Conservation (phyloP, 2,113 vertebrate genomes). For the Platysternon megacephalum region DNA sequence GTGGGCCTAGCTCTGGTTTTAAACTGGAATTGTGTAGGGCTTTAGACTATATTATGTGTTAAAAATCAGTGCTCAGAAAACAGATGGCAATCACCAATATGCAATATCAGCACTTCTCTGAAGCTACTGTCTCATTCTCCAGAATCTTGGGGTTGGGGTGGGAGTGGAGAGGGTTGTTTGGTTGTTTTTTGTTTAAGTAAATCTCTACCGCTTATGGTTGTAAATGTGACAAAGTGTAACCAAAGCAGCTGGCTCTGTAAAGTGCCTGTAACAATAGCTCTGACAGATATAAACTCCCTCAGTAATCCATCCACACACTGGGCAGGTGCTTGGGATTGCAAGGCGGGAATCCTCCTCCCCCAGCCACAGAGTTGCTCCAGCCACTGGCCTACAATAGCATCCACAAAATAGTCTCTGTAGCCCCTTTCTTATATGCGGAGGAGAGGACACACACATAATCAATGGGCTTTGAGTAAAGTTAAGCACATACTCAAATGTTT, state of each 20-base stretch:
- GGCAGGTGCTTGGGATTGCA: not conserved
- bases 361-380: too few relatives aligned
- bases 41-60: not conserved
- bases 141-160: not conserved
- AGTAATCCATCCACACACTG: not conserved
- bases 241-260: not conserved
- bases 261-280: not conserved
- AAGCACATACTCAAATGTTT: not conserved
- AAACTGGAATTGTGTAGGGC: not conserved
- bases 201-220: not conserved
- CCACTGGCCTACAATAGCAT: too few relatives aligned
- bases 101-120: not conserved
- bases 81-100: not conserved
- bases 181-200: too few relatives aligned
- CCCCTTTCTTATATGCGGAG: fast-evolving
- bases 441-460: not conserved
- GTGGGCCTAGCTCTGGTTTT: not conserved
- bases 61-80: not conserved
- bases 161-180: too few relatives aligned
- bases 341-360: not conserved
- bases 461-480: not conserved
- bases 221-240: too few relatives aligned
- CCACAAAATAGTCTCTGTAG: not conserved
- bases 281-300: not conserved
- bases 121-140: not conserved